These are phyloP conservation scores for Clarias gariepinus DNA, from an alignment of 2,113 vertebrate genomes.

Conservation along the genomic window DNA sequence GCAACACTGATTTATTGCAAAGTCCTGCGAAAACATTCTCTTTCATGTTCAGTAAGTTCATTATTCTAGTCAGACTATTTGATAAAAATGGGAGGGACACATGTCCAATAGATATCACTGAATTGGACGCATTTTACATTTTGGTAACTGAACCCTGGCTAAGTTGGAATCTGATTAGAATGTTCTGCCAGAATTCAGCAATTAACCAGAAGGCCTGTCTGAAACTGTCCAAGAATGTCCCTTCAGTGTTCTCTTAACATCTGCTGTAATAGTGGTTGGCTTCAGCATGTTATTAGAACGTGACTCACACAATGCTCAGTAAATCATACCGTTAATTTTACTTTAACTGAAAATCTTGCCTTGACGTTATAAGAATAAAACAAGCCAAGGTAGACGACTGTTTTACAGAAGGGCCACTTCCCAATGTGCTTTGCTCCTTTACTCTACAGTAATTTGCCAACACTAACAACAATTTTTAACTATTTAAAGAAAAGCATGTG, in stretches of 20 bases:
- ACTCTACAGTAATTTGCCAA: background rate
- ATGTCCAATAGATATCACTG: background rate
- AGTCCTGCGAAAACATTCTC: background rate
- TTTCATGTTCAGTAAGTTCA: background rate
- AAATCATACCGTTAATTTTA: background rate
- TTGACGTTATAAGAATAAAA: too few relatives aligned
- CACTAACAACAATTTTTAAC: background rate
- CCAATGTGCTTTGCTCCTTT: too few relatives aligned
- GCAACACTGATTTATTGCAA: background rate
- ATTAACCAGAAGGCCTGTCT: background rate
- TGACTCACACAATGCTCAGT: background rate
- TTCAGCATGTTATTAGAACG: background rate
- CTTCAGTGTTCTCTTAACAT: background rate
- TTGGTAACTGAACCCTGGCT: background rate
- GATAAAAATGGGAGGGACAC: background rate
- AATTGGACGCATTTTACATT: background rate
- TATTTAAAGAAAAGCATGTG: background rate
- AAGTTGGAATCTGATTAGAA: background rate
- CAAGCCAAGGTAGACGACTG: too few relatives aligned
- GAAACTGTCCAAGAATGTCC: background rate
- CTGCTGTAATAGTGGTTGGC: background rate
- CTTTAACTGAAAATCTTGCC: background rate
- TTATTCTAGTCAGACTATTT: background rate
- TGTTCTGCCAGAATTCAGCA: background rate
- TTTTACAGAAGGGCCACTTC: too few relatives aligned